These are phyloP conservation scores for Eupithecia inturbata DNA, from an alignment of 2,888 invertebrate genomes.

Conservation along the genomic window DNA sequence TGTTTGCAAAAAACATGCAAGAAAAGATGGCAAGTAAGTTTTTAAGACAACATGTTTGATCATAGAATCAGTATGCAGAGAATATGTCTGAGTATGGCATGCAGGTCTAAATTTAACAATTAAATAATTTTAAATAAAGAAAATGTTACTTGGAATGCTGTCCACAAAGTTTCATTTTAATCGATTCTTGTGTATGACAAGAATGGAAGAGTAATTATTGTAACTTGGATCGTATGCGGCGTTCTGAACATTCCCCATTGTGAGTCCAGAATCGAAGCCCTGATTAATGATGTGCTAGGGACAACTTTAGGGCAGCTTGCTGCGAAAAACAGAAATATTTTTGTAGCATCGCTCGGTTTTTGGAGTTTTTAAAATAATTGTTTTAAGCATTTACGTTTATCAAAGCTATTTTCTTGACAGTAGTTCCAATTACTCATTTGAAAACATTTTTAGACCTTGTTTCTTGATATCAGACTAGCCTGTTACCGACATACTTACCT, in stretches of 20 bases:
- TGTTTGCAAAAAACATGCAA: too few relatives aligned
- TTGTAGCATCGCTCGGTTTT: slow-evolving; percentile 31
- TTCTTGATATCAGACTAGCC: too few relatives aligned
- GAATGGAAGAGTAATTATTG: slow-evolving; percentile 79
- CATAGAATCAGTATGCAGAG: too few relatives aligned
- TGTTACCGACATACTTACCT: background rate
- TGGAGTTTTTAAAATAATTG: background rate
- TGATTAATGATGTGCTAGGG: slow-evolving; percentile 81
- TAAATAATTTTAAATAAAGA: too few relatives aligned
- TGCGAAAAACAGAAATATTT: slow-evolving; percentile 46
- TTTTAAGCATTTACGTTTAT: background rate
- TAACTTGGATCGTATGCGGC: slow-evolving; percentile 80
- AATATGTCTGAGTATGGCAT: too few relatives aligned
- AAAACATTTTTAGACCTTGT: background rate
- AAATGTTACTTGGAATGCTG: background rate
- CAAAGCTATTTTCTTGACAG: background rate
- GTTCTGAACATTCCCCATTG: slow-evolving; percentile 77
- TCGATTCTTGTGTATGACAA: slow-evolving; percentile 54
- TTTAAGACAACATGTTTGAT: too few relatives aligned
- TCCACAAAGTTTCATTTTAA: slow-evolving; percentile 15
- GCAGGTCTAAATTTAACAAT: too few relatives aligned
- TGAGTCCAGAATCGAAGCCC: slow-evolving; percentile 81
- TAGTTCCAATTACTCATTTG: background rate
- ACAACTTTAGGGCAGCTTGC: slow-evolving; percentile 58
- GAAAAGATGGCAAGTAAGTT: too few relatives aligned